Percentiles rank a stretch among this genome's conserved stretches.
These are phyloP conservation scores for Catalaphyllia jardinei DNA, from an alignment of 64 coral and sea anemone genomes.

Conservation along the genomic window DNA sequence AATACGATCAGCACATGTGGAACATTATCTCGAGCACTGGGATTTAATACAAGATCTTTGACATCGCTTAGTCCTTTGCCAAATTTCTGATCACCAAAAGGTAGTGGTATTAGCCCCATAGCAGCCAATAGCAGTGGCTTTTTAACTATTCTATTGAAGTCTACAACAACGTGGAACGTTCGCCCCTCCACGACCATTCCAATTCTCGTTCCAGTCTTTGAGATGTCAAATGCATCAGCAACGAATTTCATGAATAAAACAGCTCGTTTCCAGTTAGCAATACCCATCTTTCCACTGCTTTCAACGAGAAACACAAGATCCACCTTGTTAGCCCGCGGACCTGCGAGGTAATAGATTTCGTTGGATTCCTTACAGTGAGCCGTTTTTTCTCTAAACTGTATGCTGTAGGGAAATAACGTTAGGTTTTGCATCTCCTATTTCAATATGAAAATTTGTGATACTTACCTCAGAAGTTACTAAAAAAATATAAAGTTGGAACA, in stretches of 20 bases:
- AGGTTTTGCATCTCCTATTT: neutral
- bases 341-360: slow-evolving; percentile 56
- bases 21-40: slow-evolving; percentile 1
- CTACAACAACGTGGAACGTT: slow-evolving; percentile 43
- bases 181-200: slow-evolving; percentile 43
- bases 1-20: slow-evolving; percentile 45
- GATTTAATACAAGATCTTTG: slow-evolving; percentile 6
- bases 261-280: slow-evolving; percentile 44
- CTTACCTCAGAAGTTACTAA: neutral
- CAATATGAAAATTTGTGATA: neutral
- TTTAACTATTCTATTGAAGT: slow-evolving; percentile 27
- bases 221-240: slow-evolving; percentile 29
- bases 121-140: slow-evolving; percentile 38
- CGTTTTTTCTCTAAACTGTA: neutral
- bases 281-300: slow-evolving; percentile 53
- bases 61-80: slow-evolving; percentile 37
- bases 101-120: slow-evolving; percentile 39
- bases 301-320: slow-evolving; percentile 59
- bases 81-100: slow-evolving; percentile 30
- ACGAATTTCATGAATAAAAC: slow-evolving; percentile 51
- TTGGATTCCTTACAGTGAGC: slow-evolving; percentile 21
- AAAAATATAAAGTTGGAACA: too few relatives aligned
- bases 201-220: slow-evolving; percentile 16
- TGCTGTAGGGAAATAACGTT: neutral
- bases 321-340: slow-evolving; percentile 62